phyloP scores from a whole-genome alignment of 2,888 invertebrate genomes.

The Masnerella sp. region DNA sequence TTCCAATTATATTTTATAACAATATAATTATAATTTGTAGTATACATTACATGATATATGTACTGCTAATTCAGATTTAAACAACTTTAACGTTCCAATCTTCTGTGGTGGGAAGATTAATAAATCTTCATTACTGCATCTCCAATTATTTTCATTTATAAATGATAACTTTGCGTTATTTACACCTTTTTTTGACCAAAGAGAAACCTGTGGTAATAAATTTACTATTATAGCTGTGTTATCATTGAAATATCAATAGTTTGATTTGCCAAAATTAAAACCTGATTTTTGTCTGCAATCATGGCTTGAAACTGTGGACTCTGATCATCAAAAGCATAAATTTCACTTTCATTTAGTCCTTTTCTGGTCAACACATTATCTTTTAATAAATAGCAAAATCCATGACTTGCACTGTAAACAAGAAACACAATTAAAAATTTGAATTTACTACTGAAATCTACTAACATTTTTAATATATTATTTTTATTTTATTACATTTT shows the following conservation, averaged over 20 bases:
- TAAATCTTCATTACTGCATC: slow-evolving; percentile 7
- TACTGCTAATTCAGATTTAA: slow-evolving; percentile 62
- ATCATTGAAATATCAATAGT: too few relatives aligned
- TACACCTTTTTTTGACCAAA: background rate
- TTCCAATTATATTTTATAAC: slow-evolving; percentile 12
- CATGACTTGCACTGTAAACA: slow-evolving; percentile 50
- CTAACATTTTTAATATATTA: too few relatives aligned
- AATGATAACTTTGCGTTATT: background rate
- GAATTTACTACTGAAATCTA: too few relatives aligned
- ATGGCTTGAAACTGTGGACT: slow-evolving; percentile 57
- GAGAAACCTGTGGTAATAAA: background rate
- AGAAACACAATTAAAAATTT: slow-evolving; percentile 27
- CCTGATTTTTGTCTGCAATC: slow-evolving; percentile 59
- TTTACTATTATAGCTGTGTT: too few relatives aligned
- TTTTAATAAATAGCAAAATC: slow-evolving; percentile 58
- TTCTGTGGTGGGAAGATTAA: slow-evolving; percentile 44
- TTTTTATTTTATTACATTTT: too few relatives aligned
- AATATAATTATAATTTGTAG: too few relatives aligned
- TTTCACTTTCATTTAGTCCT: slow-evolving; percentile 30
- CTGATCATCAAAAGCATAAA: slow-evolving; percentile 25
- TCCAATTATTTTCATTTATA: slow-evolving; percentile 19
- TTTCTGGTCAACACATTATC: slow-evolving; percentile 51
- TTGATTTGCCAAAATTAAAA: too few relatives aligned
- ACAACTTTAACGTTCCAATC: slow-evolving; percentile 58
- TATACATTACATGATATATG: slow-evolving; percentile 69